Base-by-base conservation (phyloP, 1,140 invertebrate species). In the Euborellia annulipes region DNA sequence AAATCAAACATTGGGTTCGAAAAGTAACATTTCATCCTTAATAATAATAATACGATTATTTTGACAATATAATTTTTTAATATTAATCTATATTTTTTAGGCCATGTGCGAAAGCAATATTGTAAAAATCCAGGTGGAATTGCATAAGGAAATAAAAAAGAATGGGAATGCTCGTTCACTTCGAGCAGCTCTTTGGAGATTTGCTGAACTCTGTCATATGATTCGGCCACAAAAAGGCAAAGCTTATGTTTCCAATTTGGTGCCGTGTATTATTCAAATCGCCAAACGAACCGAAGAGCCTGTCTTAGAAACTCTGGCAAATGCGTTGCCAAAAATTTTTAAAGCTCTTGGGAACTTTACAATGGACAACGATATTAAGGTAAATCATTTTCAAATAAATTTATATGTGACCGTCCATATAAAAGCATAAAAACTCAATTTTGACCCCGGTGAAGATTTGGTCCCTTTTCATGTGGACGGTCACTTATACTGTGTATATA, bases 131-230 rank as follows among this genome's bases (percentile, higher is more conserved):
- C 75, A 82, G 53, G 73, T 84, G 52, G 82, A 85, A 58, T 61
- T 87, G n/a, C 85, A 81, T 56, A 78, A 81, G 53, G 82, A 85
- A 62, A 82, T 87, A 21, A 83, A 83, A 57, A 78, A 77, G 54
- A 85, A 84, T 62, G 79, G 79, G 13, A 62, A 75, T 41, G 69
- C 67, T 3, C 68, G 79, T 45, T 75, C 74, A 27, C 58, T 87
- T 17, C 66, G 79, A 53, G 79, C 79, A 41, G 82, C 83, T 34
- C 62, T 87, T 0, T 76, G 71, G 61, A 66, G 81, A 50, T 87
- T 88, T 67, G 75, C 78, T 3, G 68, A 82, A 47, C 68, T 86
- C 37, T 78, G 71, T 49, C 70, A 73, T 16, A 68, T 69, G 54
- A 75, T 77, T 49, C 52, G 58, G 47, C 79, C 82, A 19, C 72